Conservation (phyloP, 1,140 invertebrate genomes). For the Bombus superbus region DNA sequence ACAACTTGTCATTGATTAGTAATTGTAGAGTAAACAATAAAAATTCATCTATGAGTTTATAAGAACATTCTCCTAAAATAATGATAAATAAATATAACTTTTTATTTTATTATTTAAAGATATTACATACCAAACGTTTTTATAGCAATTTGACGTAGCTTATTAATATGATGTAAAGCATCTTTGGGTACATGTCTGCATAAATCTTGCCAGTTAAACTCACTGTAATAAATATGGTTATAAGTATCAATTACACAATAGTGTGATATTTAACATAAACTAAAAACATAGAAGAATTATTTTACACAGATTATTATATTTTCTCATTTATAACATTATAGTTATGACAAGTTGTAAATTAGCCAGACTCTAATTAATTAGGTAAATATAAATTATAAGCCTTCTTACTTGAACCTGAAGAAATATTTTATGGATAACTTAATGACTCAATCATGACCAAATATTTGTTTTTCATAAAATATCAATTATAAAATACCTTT, state of each 20-base stretch:
- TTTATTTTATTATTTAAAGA: neutral
- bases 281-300: neutral
- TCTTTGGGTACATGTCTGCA: conserved; percentile 64
- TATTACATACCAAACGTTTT: conserved; percentile 67
- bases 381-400: neutral
- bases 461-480: neutral
- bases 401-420: neutral
- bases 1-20: conserved; percentile 85
- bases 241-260: neutral
- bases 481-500: conserved; percentile 62
- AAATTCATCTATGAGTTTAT: conserved; percentile 86
- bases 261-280: neutral
- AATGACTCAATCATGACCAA: neutral
- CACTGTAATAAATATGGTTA: conserved; percentile 60
- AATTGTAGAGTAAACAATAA: conserved; percentile 85
- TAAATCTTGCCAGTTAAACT: conserved; percentile 71
- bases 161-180: conserved; percentile 49
- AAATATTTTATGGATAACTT: neutral
- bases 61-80: conserved; percentile 71
- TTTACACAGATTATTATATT: neutral
- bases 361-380: neutral
- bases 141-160: conserved; percentile 63
- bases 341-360: neutral
- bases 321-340: neutral
- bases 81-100: conserved; percentile 19